Conservation (phyloP, 1,140 invertebrate genomes). For the Anoplophora glabripennis region DNA sequence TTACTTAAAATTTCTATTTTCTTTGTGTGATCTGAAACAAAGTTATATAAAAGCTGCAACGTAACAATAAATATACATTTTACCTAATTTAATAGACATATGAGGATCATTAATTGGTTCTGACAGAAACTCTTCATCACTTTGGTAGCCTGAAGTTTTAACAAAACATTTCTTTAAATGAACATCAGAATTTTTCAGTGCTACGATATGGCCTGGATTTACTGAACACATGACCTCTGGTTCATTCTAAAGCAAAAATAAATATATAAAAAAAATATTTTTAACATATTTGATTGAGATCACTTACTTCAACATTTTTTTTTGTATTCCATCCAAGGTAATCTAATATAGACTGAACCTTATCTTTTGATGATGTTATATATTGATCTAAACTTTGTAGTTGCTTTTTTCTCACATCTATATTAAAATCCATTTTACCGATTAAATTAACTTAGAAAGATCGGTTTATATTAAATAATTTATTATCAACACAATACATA, state of each 20-base stretch:
- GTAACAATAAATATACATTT: background rate
- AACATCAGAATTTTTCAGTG: slow-evolving; percentile 42
- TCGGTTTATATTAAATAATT: background rate
- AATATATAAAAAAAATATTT: slow-evolving; percentile 12
- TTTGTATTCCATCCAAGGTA: slow-evolving; percentile 38
- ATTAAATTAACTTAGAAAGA: background rate
- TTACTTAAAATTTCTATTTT: slow-evolving; percentile 48
- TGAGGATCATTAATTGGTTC: slow-evolving; percentile 43
- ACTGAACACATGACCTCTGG: slow-evolving; percentile 49
- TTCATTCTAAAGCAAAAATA: slow-evolving; percentile 28
- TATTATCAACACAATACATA: background rate
- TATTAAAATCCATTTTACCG: slow-evolving; percentile 43
- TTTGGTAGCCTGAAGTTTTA: slow-evolving; percentile 52
- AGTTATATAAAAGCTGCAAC: background rate
- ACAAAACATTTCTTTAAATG: slow-evolving; percentile 53
- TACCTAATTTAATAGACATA: slow-evolving; percentile 46
- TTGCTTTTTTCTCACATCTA: slow-evolving; percentile 45
- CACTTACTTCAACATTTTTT: slow-evolving; percentile 30
- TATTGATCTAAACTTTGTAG: slow-evolving; percentile 46
- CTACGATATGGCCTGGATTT: slow-evolving; percentile 50
- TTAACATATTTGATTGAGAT: slow-evolving; percentile 9
- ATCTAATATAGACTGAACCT: slow-evolving; percentile 38
- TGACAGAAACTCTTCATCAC: slow-evolving; percentile 50
- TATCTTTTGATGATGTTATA: slow-evolving; percentile 40
- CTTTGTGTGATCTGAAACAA: slow-evolving; percentile 48